A percentile compares a stretch with the other conserved stretches of the same genome.
Evolutionary conservation across 2,113 vertebrate species (phyloP).

Genomic region (Blennius ocellaris): DNA sequence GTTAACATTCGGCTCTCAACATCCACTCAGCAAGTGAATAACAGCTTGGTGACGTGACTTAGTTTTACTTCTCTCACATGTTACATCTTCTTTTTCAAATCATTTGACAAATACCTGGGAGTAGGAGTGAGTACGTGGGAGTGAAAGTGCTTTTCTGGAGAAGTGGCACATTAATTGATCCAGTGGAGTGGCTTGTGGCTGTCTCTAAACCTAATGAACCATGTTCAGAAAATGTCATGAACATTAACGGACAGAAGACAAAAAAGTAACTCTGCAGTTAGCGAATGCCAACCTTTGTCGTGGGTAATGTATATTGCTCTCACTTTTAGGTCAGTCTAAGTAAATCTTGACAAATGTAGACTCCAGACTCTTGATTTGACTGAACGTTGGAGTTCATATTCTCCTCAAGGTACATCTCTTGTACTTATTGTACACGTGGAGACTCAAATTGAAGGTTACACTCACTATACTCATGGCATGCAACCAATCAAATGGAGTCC

Average conservation of each 20-base stretch:
- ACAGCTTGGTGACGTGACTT: neutral
- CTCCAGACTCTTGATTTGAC: too few relatives aligned
- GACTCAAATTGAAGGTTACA: too few relatives aligned
- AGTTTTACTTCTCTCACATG: neutral
- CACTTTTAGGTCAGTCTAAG: neutral
- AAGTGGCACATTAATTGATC: slow-evolving; percentile 6
- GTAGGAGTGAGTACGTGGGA: neutral
- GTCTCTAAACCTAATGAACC: neutral
- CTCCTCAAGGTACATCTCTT: too few relatives aligned
- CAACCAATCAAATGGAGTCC: too few relatives aligned
- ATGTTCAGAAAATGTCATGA: neutral
- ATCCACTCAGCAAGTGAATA: neutral
- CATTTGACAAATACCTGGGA: neutral
- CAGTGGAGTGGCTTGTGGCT: slow-evolving; percentile 7
- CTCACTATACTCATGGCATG: too few relatives aligned
- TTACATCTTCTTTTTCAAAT: neutral
- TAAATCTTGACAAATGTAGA: neutral
- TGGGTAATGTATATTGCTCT: neutral
- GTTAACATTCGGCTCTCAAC: neutral
- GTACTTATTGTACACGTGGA: too few relatives aligned
- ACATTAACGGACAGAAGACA: neutral
- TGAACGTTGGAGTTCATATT: too few relatives aligned
- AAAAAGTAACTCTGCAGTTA: neutral
- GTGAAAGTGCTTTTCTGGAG: neutral
- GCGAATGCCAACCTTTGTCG: neutral